Evolutionary conservation across 2,113 vertebrate species (phyloP).

Genomic region (Equus przewalskii): DNA sequence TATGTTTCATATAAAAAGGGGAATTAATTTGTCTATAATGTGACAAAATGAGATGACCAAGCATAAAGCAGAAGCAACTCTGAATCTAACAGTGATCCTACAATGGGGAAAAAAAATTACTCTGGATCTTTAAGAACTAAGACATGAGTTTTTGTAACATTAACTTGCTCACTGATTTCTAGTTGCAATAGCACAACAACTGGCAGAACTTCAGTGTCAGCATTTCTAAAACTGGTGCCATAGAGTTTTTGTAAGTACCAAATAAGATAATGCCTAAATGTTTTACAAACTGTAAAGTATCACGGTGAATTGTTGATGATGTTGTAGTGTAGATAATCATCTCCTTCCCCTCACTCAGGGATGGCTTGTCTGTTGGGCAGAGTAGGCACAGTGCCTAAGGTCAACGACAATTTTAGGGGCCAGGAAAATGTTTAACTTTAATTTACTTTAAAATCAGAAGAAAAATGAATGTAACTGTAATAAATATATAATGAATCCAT

Average conservation of each 20-base stretch:
- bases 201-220: background rate
- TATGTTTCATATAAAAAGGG: background rate
- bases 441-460: conserved; percentile 14
- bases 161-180: background rate
- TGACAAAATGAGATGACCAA: background rate
- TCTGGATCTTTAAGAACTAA: background rate
- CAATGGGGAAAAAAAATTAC: background rate
- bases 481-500: background rate
- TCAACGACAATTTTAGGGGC: background rate
- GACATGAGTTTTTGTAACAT: background rate
- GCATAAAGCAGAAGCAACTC: background rate
- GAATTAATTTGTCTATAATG: background rate
- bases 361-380: background rate
- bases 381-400: background rate
- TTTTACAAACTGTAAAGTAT: background rate
- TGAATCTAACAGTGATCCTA: background rate
- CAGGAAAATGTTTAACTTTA: background rate
- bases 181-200: background rate
- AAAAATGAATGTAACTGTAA: background rate
- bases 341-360: background rate
- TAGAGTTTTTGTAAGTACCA: background rate
- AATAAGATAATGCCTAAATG: background rate
- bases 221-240: background rate
- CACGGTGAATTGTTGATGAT: background rate
- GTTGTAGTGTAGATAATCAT: background rate